Conservation (phyloP, 2,113 vertebrate genomes). For the Bothrops jararaca region DNA sequence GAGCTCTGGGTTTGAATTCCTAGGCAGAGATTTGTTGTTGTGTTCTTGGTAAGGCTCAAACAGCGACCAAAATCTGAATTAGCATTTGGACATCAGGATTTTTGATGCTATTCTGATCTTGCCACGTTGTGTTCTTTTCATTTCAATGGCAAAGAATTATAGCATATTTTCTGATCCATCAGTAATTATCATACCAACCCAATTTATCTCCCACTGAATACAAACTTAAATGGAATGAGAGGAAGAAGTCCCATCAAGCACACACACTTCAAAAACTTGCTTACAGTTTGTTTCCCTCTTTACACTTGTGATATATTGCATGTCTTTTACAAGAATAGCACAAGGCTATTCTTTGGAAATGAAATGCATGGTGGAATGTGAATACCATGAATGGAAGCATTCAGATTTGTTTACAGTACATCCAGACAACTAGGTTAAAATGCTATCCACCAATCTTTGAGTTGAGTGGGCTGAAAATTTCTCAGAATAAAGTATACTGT, state of each 20-base stretch:
- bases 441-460: neutral
- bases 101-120: neutral
- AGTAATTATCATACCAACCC: neutral
- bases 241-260: neutral
- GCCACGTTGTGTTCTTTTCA: neutral
- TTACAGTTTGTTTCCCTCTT: neutral
- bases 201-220: neutral
- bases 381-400: neutral
- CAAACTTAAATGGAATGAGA: neutral
- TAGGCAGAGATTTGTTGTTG: neutral
- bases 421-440: neutral
- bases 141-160: neutral
- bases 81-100: neutral
- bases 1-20: neutral
- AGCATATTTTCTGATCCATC: neutral
- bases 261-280: neutral
- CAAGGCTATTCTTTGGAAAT: neutral
- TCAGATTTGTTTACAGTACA: neutral
- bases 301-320: neutral
- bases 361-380: neutral
- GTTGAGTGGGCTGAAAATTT: neutral
- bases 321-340: neutral
- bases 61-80: neutral
- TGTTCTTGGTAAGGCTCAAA: neutral
- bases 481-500: neutral